Evolutionary conservation across 2,113 vertebrate genomes (phyloP), one percentile per base, ranked within the genome.

Genomic region (Zosterops lateralis): DNA sequence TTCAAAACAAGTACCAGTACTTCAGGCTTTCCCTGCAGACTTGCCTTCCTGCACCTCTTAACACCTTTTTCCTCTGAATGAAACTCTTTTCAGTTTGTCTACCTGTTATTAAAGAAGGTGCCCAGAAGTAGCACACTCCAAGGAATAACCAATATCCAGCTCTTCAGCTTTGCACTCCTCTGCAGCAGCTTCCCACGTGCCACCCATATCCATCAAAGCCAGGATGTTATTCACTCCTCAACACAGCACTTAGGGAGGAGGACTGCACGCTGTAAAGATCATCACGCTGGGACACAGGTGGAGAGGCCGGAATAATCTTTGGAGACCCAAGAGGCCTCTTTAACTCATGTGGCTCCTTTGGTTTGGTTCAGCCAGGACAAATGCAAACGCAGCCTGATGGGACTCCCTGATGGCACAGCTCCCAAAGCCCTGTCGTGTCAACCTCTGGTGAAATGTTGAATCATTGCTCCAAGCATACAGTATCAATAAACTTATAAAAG

Each of bases 211-310:
- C 20, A 26, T 54, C 47, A 26, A 65, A 64, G 53, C 36, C 16
- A 61, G 60, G 19, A 29, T 3, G 8, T 24, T n/a, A 16, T 8
- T 40, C 20, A 26, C 20, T 45, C 48, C 54, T 65, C 13, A 2
- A 1, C 9, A 0, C 29, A 34, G 47, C 67, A 45, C 25, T 20
- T 3, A 28, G 14, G 66, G 65, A 83, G 4, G 26, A 54, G 76
- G 21, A 45, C 48, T 61, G 61, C 8, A 20, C 0, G 0, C 32
- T 29, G 44, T 15, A 8, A 14, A 87, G n/a, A 56, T 36, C n/a
- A 8, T 18, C 48, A 8, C 0, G 0, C 21, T 70, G 34, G 8
- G 16, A 70, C 25, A 4, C 50, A 32, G 60, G 24, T 32, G 51
- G 54, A 67, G 50, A 18, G n/a, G 26, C 21, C 1, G 13, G 47